Percentiles rank a stretch among this genome's conserved stretches.
Evolutionary conservation across 2,113 vertebrate species (phyloP).

Genomic region (Gnathonemus longibarbis): DNA sequence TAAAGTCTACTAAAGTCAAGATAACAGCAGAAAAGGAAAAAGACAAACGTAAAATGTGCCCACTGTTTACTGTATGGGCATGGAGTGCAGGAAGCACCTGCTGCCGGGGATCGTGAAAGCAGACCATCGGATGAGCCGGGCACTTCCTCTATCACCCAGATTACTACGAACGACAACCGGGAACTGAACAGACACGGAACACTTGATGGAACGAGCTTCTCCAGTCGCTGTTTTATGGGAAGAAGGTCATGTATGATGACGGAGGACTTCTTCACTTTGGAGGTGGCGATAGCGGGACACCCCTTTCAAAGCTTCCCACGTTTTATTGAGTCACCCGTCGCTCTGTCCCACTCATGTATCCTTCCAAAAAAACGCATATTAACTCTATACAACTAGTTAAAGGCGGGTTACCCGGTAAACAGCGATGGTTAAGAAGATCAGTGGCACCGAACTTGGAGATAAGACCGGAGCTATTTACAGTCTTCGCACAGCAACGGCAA

Average conservation of each 20-base stretch:
- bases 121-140: neutral
- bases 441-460: neutral
- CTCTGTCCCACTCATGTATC: neutral
- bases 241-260: neutral
- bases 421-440: neutral
- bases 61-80: neutral
- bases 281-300: neutral
- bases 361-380: neutral
- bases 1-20: neutral
- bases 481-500: neutral
- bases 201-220: neutral
- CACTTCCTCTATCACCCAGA: constrained; percentile 3
- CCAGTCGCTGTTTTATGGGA: neutral
- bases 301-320: neutral
- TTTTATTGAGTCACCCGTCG: neutral
- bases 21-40: neutral
- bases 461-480: neutral
- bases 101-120: neutral
- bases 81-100: neutral
- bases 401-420: neutral
- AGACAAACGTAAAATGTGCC: neutral
- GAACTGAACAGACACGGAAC: neutral
- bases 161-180: neutral
- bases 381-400: neutral
- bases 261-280: neutral